Percentiles rank a stretch among this genome's conserved stretches.
Conservation (phyloP, 2,888 invertebrate species). For the Carcina quercana region DNA sequence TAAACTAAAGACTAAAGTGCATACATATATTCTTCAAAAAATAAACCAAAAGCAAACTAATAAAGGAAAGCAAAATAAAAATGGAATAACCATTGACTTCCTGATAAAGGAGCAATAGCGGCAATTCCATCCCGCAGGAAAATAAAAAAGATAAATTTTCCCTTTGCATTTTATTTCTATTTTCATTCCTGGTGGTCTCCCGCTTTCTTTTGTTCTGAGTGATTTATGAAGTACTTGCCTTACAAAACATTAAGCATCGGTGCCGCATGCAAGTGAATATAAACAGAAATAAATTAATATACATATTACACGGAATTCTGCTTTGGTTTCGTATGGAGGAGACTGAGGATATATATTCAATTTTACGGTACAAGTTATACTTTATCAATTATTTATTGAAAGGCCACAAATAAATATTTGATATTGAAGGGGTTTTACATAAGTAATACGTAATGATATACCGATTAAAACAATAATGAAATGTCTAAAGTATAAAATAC, state of each 20-base stretch:
- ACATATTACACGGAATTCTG: too few species aligned
- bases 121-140: slow-evolving; percentile 25
- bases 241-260: slow-evolving; percentile 46
- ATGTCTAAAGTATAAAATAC: too few species aligned
- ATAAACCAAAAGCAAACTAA: slow-evolving; percentile 18
- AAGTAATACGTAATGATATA: too few species aligned
- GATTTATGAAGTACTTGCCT: slow-evolving; percentile 49
- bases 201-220: slow-evolving; percentile 40
- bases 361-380: too few species aligned
- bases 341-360: background rate
- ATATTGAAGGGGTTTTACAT: too few species aligned
- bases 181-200: slow-evolving; percentile 31
- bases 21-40: too few species aligned
- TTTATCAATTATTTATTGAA: too few species aligned
- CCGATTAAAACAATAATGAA: too few species aligned
- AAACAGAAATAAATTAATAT: slow-evolving; percentile 33
- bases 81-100: slow-evolving; percentile 29
- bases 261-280: slow-evolving; percentile 31
- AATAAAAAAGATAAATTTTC: slow-evolving; percentile 33
- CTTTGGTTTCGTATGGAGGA: slow-evolving; percentile 5
- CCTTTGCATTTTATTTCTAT: slow-evolving; percentile 37
- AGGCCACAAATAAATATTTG: too few species aligned
- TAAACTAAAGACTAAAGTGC: too few species aligned
- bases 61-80: slow-evolving; percentile 21
- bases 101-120: slow-evolving; percentile 30